These are phyloP conservation scores for Paracentrotus lividus DNA, from an alignment of 53 echinoderm and acorn worm genomes.

Conservation along the genomic window DNA sequence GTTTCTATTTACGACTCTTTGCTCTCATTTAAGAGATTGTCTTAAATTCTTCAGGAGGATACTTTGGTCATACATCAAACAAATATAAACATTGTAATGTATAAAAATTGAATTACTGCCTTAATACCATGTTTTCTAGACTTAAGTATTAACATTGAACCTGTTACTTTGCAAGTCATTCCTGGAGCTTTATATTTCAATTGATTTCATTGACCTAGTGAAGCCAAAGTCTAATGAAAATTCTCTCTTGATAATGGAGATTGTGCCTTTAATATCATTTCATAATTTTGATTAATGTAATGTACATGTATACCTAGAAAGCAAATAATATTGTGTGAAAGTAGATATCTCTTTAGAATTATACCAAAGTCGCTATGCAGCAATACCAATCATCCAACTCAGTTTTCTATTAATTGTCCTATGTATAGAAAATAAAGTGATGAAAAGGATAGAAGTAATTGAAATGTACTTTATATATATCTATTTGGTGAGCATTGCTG, in stretches of 20 bases:
- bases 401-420: neutral
- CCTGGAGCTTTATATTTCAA: neutral
- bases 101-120: neutral
- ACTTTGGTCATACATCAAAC: no score
- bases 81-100: neutral
- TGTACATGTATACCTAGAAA: neutral
- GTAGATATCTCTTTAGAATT: neutral
- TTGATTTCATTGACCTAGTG: neutral
- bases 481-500: neutral
- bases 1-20: neutral
- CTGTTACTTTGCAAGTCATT: neutral
- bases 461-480: neutral
- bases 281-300: neutral
- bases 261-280: neutral
- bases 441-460: neutral
- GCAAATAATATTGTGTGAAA: constrained; percentile 13
- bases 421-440: no score
- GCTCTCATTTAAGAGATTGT: neutral
- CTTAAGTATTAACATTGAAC: neutral
- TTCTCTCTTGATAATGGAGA: neutral
- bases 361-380: neutral
- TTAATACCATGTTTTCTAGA: neutral
- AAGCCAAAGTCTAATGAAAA: neutral
- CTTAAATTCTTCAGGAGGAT: neutral
- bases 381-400: neutral